Evolutionary conservation across 1,140 invertebrate genomes (phyloP).

Genomic region (Anastrepha obliqua): DNA sequence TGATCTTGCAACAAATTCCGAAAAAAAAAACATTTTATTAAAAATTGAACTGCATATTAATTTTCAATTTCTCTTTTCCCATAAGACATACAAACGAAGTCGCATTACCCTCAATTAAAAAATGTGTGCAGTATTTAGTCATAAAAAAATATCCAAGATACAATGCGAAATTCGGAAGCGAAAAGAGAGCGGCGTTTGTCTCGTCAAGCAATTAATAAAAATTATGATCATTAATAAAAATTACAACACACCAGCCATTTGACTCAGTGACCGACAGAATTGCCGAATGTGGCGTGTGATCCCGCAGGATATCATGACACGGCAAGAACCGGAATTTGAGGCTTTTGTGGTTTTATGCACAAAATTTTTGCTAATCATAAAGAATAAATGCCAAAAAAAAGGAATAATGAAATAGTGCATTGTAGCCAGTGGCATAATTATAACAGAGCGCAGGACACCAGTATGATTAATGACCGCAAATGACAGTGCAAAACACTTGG

Average conservation of each 20-base stretch:
- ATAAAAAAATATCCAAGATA: no score
- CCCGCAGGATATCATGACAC: background rate
- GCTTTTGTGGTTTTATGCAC: conserved; percentile 4
- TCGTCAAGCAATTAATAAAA: background rate
- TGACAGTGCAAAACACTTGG: conserved; percentile 22
- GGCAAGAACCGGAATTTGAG: background rate
- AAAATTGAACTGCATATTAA: no score
- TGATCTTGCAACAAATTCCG: no score
- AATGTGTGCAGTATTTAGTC: no score
- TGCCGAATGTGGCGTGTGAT: background rate
- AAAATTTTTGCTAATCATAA: background rate
- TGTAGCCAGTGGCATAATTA: conserved; percentile 17
- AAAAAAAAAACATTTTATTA: no score
- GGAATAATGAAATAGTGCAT: background rate
- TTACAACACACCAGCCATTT: no score
- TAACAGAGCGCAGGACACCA: conserved; percentile 12
- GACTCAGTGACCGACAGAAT: background rate
- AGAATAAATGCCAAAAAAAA: background rate
- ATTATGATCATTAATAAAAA: conserved; percentile 39
- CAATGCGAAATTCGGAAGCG: background rate
- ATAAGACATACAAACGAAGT: no score
- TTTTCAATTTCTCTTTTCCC: no score
- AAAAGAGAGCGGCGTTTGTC: background rate
- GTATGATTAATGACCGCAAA: conserved; percentile 33
- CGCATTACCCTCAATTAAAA: no score